These are phyloP conservation scores for Virgularia gustaviana DNA, from an alignment of 92 coral and sea anemone genomes.

Conservation along the genomic window DNA sequence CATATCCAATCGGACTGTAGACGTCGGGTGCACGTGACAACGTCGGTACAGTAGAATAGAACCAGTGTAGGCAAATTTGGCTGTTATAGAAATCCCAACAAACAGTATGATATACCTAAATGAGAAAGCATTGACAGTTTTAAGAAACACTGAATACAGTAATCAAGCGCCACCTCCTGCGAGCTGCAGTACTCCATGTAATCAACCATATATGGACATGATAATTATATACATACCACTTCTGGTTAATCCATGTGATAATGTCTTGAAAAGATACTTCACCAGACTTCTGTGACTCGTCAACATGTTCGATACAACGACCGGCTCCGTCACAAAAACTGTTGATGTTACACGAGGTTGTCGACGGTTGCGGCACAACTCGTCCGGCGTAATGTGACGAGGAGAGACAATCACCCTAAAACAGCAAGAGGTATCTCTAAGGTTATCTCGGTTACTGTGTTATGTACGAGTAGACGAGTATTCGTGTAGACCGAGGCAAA, in stretches of 20 bases:
- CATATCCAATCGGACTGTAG: no score
- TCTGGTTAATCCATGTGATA: constrained; percentile 56
- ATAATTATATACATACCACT: constrained; percentile 76
- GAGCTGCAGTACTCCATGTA: constrained; percentile 10
- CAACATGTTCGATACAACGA: constrained; percentile 60
- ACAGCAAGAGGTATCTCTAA: background rate
- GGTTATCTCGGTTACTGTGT: no score
- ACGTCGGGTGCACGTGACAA: no score
- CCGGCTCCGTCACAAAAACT: constrained; percentile 72
- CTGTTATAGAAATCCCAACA: no score
- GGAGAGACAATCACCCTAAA: constrained; percentile 62
- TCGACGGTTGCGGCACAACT: constrained; percentile 43
- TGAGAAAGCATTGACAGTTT: no score
- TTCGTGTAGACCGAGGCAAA: no score
- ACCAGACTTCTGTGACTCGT: constrained; percentile 46
- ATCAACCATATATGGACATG: background rate
- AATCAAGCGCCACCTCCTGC: no score
- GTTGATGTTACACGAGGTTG: constrained; percentile 60
- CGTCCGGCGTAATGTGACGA: constrained; percentile 46
- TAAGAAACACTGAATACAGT: no score
- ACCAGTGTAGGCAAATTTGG: no score
- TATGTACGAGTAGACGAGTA: no score
- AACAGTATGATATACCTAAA: no score
- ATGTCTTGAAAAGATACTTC: constrained; percentile 57
- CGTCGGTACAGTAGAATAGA: no score